Evolutionary conservation across 2,888 invertebrate species (phyloP).

Genomic region (Synergus itoensis): DNA sequence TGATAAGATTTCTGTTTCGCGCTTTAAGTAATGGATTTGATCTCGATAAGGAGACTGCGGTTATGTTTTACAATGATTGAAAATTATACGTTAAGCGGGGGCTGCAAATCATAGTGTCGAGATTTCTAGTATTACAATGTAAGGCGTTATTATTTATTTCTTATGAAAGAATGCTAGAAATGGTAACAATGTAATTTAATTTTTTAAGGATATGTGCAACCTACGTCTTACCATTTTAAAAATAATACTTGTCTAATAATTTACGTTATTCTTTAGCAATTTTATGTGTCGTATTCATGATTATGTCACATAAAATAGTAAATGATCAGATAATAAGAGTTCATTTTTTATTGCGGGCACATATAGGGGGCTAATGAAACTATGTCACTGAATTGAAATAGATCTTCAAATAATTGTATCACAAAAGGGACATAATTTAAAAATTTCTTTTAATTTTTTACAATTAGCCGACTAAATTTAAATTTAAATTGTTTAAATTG

Average conservation of each 20-base stretch:
- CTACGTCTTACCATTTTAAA: neutral
- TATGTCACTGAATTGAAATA: neutral
- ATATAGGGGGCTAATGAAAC: neutral
- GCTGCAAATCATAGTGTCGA: constrained; percentile 32
- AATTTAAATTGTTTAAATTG: no score
- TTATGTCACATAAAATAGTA: neutral
- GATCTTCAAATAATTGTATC: neutral
- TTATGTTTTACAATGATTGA: constrained; percentile 25
- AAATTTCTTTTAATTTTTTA: no score
- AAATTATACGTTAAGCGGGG: constrained; percentile 19
- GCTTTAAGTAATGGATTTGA: constrained; percentile 22
- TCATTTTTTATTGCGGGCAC: neutral
- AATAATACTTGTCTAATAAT: neutral
- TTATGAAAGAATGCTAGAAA: no score
- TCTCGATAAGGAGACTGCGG: constrained; percentile 16
- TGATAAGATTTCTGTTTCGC: constrained; percentile 22
- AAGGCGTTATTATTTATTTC: constrained; percentile 11
- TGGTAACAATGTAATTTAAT: neutral
- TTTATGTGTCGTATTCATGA: neutral
- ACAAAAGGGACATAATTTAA: neutral
- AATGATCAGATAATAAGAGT: neutral
- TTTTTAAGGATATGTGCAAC: no score
- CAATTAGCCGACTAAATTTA: no score
- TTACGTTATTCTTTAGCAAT: neutral
- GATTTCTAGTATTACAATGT: constrained; percentile 34